Conservation (phyloP, 2,113 vertebrate species). For the Semnopithecus entellus region DNA sequence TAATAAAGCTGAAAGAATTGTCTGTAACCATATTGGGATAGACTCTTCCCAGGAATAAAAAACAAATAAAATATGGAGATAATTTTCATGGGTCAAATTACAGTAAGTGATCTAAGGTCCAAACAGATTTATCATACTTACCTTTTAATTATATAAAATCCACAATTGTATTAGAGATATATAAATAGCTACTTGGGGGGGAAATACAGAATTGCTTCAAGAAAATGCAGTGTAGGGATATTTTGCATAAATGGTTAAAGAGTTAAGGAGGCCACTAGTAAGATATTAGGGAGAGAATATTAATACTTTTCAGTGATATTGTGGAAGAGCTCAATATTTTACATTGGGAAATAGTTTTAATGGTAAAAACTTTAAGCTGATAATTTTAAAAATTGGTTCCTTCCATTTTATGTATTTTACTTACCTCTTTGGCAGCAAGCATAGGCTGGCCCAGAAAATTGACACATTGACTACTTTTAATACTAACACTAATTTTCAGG, state of each 20-base stretch:
- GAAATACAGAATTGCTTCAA: conserved; percentile 10
- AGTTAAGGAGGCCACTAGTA: neutral
- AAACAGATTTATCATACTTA: conserved; percentile 34
- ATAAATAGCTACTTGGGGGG: conserved; percentile 6
- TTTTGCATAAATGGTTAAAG: conserved; percentile 34
- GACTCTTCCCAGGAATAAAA: conserved; percentile 47
- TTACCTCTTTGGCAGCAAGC: neutral
- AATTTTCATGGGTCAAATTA: conserved; percentile 47
- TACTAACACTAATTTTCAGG: conserved; percentile 1
- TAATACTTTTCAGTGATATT: conserved; percentile 28
- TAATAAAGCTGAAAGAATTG: conserved; percentile 74
- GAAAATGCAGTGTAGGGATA: conserved; percentile 28
- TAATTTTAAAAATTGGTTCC: neutral
- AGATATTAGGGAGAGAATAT: conserved; percentile 16
- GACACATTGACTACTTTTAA: neutral
- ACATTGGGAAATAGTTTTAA: neutral
- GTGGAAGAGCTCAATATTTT: neutral
- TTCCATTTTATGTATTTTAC: conserved; percentile 2
- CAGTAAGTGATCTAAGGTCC: conserved; percentile 6
- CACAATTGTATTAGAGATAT: neutral
- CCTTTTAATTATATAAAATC: conserved; percentile 55
- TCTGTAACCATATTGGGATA: conserved; percentile 8
- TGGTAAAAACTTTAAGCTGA: conserved; percentile 17
- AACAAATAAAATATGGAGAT: conserved; percentile 52
- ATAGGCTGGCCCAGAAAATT: neutral